Evolutionary conservation across 2,888 invertebrate genomes (phyloP).

Genomic region (Globia sparganii): DNA sequence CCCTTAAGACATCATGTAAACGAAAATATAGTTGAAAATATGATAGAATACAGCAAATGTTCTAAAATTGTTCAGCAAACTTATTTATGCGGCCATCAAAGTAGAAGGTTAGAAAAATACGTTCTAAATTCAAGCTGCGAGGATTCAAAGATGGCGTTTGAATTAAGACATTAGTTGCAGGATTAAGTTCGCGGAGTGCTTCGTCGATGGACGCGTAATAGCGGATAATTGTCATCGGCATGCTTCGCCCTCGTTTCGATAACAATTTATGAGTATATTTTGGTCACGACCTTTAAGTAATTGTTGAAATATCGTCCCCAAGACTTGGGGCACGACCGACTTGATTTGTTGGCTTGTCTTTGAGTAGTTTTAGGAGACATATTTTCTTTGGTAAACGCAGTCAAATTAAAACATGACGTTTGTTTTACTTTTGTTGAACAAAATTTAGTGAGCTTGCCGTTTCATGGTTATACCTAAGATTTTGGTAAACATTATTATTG

Average conservation of each 20-base stretch:
- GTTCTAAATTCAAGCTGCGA: constrained; percentile 47
- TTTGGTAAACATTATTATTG: neutral
- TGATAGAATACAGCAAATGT: constrained; percentile 14
- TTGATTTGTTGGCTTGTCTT: constrained; percentile 70
- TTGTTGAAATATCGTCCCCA: constrained; percentile 78
- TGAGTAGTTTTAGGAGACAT: constrained; percentile 55
- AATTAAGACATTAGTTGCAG: constrained; percentile 58
- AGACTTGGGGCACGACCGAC: constrained; percentile 70
- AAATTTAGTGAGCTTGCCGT: neutral
- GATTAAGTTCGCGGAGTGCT: constrained; percentile 60
- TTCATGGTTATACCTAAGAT: neutral
- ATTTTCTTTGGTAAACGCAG: constrained; percentile 15
- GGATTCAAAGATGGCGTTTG: constrained; percentile 34
- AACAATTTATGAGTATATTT: constrained; percentile 84
- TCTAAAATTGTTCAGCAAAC: constrained; percentile 51
- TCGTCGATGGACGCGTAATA: constrained; percentile 77
- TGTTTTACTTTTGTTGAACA: neutral
- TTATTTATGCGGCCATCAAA: constrained; percentile 52
- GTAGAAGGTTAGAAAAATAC: constrained; percentile 44
- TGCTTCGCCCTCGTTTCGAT: constrained; percentile 78
- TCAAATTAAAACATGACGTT: constrained; percentile 9
- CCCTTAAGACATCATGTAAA: constrained; percentile 2
- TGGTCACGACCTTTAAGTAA: constrained; percentile 85
- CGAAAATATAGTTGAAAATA: constrained; percentile 14
- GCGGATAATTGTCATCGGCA: constrained; percentile 84